A percentile compares a stretch with the other conserved stretches of the same genome.
Conservation (phyloP, 92 coral and sea anemone genomes). For the Anthopleura xanthogrammica region DNA sequence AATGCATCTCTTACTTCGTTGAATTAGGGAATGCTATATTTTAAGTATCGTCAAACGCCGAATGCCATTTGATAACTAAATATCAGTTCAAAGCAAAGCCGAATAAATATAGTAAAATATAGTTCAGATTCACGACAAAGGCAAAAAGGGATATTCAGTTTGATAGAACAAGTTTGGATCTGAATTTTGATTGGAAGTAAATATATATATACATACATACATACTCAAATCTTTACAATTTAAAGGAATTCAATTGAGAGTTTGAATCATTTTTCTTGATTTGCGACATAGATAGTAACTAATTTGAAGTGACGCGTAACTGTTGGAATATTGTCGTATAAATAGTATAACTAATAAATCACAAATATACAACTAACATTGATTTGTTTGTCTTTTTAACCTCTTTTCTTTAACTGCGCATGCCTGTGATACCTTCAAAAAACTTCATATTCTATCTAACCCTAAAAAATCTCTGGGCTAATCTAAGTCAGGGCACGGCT, state of each 20-base stretch:
- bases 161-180: neutral
- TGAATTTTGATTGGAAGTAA: conserved; percentile 28
- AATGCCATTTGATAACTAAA: neutral
- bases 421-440: neutral
- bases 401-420: neutral
- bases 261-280: conserved; percentile 27
- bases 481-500: too few species aligned
- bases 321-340: conserved; percentile 20
- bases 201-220: neutral
- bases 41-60: neutral
- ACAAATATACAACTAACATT: neutral
- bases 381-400: neutral
- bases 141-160: neutral
- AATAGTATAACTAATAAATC: conserved; percentile 24
- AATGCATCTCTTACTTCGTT: neutral
- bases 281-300: conserved; percentile 12
- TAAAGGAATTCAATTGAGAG: neutral
- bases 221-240: conserved; percentile 19
- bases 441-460: neutral
- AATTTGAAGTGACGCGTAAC: neutral
- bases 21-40: neutral
- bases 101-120: neutral
- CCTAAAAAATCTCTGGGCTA: too few species aligned
- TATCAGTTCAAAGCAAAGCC: neutral
- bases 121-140: neutral